These are phyloP conservation scores for Heloderma charlesbogerti DNA, from an alignment of 2,113 vertebrate genomes.

Conservation along the genomic window DNA sequence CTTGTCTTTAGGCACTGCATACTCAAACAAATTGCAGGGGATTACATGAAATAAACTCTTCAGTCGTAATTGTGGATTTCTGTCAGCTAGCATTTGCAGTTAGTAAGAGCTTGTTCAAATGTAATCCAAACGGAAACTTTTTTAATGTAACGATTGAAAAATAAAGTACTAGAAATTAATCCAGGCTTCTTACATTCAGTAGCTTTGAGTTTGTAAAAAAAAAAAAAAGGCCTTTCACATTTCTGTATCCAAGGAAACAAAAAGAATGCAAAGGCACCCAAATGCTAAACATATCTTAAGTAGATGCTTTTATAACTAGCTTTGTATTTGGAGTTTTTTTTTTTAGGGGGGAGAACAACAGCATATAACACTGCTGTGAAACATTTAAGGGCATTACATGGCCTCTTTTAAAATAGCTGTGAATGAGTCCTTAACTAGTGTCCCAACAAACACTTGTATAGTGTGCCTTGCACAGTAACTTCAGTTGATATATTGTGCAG, in stretches of 20 bases:
- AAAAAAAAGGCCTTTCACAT: neutral
- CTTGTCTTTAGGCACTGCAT: neutral
- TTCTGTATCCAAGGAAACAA: neutral
- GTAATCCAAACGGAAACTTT: neutral
- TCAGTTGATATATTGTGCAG: neutral
- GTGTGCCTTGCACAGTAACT: neutral
- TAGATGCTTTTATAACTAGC: neutral
- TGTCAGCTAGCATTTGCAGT: conserved; percentile 2
- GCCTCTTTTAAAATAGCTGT: neutral
- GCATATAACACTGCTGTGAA: neutral
- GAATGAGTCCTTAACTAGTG: neutral
- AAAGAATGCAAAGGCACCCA: neutral
- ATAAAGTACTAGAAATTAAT: conserved; percentile 1
- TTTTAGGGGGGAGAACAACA: neutral
- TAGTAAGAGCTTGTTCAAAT: neutral
- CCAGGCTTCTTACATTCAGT: neutral
- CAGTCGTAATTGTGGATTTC: neutral
- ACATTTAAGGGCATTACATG: neutral
- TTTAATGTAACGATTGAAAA: neutral
- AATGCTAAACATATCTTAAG: neutral
- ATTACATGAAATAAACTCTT: conserved; percentile 16
- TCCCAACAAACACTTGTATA: neutral
- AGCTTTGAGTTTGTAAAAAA: neutral
- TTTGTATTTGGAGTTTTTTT: neutral
- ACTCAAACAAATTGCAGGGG: conserved; percentile 10